These are phyloP conservation scores for Idaea dimidiata DNA, from an alignment of 2,888 invertebrate genomes.

Conservation along the genomic window DNA sequence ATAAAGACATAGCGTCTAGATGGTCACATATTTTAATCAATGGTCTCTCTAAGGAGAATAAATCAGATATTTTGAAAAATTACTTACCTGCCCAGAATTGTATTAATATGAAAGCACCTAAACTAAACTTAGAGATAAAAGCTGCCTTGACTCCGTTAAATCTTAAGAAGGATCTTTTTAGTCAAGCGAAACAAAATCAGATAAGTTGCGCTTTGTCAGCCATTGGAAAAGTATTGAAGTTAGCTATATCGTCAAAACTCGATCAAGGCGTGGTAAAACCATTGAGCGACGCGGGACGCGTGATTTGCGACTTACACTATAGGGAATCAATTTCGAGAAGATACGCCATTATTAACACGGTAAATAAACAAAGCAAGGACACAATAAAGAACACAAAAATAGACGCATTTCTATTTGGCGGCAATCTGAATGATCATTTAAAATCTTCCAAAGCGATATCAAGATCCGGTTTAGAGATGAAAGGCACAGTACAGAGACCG, in stretches of 20 bases:
- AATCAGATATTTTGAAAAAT: no score
- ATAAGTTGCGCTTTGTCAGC: conserved; percentile 17
- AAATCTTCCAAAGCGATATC: background rate
- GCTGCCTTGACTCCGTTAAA: conserved; percentile 16
- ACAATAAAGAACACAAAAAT: conserved; percentile 10
- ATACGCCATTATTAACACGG: conserved; percentile 13
- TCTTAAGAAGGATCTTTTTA: conserved; percentile 20
- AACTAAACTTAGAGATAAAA: conserved; percentile 22
- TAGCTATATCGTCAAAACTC: conserved; percentile 4
- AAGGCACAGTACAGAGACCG: background rate
- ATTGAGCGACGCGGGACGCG: conserved; percentile 21
- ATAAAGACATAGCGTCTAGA: conserved; percentile 9
- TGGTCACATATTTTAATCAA: conserved; percentile 9
- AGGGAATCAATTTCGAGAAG: conserved; percentile 17
- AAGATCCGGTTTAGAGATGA: background rate
- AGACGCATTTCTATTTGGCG: background rate
- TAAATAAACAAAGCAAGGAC: conserved; percentile 15
- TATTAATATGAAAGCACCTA: conserved; percentile 17
- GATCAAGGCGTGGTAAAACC: conserved; percentile 13
- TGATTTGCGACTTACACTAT: conserved; percentile 21
- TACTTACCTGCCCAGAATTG: conserved; percentile 24
- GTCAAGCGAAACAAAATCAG: conserved; percentile 21
- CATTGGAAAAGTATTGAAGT: conserved; percentile 17
- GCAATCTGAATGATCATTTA: background rate
- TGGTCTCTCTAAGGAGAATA: conserved; percentile 8